Evolutionary conservation across 2,797 vertebrate species (phyloP).

Genomic region (Girardinus metallicus): DNA sequence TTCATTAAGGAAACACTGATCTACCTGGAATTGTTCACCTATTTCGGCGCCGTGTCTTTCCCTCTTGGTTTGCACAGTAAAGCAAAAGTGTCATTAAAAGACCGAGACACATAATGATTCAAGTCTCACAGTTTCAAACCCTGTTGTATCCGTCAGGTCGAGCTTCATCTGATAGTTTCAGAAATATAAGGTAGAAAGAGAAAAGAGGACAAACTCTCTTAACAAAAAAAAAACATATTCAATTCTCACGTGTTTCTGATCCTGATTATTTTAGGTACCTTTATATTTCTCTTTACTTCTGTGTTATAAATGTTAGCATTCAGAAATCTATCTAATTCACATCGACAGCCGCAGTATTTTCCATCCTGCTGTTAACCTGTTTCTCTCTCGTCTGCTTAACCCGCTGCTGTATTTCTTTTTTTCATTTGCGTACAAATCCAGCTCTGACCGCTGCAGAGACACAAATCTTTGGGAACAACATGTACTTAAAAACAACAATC

Average conservation of each 20-base stretch:
- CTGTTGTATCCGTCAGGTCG: slow-evolving; percentile 22
- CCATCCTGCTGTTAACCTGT: slow-evolving; percentile 63
- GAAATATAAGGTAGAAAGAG: slow-evolving; percentile 10
- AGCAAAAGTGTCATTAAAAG: slow-evolving; percentile 37
- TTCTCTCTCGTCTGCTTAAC: slow-evolving; percentile 57
- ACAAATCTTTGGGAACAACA: slow-evolving; percentile 15
- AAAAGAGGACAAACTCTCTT: neutral
- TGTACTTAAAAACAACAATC: slow-evolving; percentile 4
- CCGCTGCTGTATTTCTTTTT: slow-evolving; percentile 49
- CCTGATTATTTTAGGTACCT: slow-evolving; percentile 6
- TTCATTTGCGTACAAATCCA: slow-evolving; percentile 21
- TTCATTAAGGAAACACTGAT: slow-evolving; percentile 42
- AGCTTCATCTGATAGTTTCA: too few species aligned
- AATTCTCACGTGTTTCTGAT: neutral
- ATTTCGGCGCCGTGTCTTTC: slow-evolving; percentile 42
- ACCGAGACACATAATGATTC: slow-evolving; percentile 23
- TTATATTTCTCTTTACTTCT: slow-evolving; percentile 13
- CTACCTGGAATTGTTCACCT: slow-evolving; percentile 52
- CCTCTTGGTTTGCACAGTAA: slow-evolving; percentile 31
- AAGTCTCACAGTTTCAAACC: slow-evolving; percentile 26
- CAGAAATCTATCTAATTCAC: slow-evolving; percentile 63
- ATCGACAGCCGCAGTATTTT: slow-evolving; percentile 57
- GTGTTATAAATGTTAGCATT: slow-evolving; percentile 58
- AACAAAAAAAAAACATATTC: neutral
- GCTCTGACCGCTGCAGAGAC: slow-evolving; percentile 27